Conservation (phyloP, 2,888 invertebrate species). For the Cetonia aurata region DNA sequence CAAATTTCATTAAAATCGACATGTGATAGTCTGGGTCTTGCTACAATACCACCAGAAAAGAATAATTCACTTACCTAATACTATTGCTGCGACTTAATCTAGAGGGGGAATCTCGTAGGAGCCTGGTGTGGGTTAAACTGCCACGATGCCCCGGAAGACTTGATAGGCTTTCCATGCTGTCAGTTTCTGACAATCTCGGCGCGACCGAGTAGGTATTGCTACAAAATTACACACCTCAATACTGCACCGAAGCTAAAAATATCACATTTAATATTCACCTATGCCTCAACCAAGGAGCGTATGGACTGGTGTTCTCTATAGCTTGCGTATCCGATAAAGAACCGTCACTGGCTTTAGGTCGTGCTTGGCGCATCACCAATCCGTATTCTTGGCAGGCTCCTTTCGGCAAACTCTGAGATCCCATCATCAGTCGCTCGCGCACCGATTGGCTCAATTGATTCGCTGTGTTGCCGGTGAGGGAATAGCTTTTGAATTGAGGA, state of each 20-base stretch:
- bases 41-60: not conserved
- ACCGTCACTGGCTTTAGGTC: conserved; percentile 75
- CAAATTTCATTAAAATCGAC: too few relatives aligned
- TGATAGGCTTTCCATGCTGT: conserved; percentile 87
- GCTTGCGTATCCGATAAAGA: conserved; percentile 89
- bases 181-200: conserved; percentile 88
- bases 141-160: conserved; percentile 70
- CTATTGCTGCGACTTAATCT: conserved; percentile 91
- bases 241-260: not conserved
- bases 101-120: conserved; percentile 78
- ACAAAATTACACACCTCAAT: conserved; percentile 57
- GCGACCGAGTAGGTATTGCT: conserved; percentile 81
- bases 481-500: conserved; percentile 86
- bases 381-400: conserved; percentile 66
- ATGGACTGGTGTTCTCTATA: conserved; percentile 85
- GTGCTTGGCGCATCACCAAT: conserved; percentile 63
- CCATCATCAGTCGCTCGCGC: conserved; percentile 83
- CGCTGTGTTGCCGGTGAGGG: conserved; percentile 86
- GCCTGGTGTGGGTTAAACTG: conserved; percentile 79
- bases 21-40: too few relatives aligned
- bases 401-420: conserved; percentile 89
- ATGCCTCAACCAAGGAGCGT: conserved; percentile 89
- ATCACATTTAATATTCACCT: conserved; percentile 68
- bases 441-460: conserved; percentile 90
- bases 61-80: conserved; percentile 78